Percentiles rank a stretch among this genome's conserved stretches.
phyloP scores from a whole-genome alignment of 2,797 vertebrate species.

The Sardinella longiceps region DNA sequence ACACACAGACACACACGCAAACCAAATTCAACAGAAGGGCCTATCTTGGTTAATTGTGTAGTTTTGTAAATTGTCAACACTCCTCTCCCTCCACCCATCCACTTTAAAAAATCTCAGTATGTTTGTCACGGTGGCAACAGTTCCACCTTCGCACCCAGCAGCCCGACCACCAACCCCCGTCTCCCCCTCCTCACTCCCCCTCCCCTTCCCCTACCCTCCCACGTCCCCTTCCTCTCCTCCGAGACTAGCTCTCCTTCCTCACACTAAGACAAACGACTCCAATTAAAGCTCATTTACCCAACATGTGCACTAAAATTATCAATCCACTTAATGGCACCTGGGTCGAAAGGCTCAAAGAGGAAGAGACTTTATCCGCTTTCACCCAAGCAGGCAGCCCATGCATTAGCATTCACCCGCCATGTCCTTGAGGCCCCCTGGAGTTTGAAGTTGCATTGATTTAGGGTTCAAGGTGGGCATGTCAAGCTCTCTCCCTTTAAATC shows the following conservation, averaged over 20 bases:
- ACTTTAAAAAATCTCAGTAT: background rate
- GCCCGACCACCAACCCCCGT: background rate
- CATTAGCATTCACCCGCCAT: conserved; percentile 57
- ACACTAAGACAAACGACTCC: conserved; percentile 64
- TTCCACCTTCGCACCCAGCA: background rate
- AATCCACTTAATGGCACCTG: conserved; percentile 63
- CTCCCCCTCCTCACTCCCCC: too few relatives aligned
- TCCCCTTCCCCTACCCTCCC: conserved; percentile 5
- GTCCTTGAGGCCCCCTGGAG: conserved; percentile 61
- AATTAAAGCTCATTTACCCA: conserved; percentile 66
- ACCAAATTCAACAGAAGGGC: conserved; percentile 27
- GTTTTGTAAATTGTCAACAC: conserved; percentile 43
- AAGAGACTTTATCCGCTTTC: conserved; percentile 30
- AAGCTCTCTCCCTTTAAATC: background rate
- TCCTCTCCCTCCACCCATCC: background rate
- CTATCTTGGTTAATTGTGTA: background rate
- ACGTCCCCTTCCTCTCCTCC: conserved; percentile 37
- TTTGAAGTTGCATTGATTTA: conserved; percentile 32
- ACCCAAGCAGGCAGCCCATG: conserved; percentile 30
- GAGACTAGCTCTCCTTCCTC: conserved; percentile 44
- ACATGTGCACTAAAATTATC: conserved; percentile 65
- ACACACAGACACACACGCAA: conserved; percentile 10
- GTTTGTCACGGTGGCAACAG: background rate
- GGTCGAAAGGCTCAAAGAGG: conserved; percentile 27
- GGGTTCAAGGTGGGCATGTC: background rate